Conservation (phyloP, 2,888 invertebrate species). For the Mechanitis messenoides region DNA sequence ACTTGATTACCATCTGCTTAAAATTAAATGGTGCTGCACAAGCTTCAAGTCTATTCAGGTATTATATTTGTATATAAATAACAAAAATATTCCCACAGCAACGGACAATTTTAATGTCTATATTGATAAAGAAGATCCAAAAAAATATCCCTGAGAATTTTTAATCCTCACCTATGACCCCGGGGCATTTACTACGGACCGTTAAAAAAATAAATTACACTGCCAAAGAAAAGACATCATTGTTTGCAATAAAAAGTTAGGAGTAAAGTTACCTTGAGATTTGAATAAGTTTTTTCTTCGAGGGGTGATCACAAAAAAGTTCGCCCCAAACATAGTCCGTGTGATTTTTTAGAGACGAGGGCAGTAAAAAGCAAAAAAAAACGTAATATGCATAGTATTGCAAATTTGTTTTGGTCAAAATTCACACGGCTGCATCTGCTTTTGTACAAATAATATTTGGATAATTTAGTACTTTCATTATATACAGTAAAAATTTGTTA, state of each 20-base stretch:
- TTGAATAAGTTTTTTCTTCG: slow-evolving; percentile 62
- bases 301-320: slow-evolving; percentile 64
- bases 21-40: too few relatives aligned
- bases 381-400: slow-evolving; percentile 55
- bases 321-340: slow-evolving; percentile 42
- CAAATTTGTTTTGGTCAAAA: slow-evolving; percentile 61
- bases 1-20: too few relatives aligned
- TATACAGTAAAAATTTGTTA: neutral
- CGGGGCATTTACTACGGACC: slow-evolving; percentile 60
- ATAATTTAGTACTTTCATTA: neutral
- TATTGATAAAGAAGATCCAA: slow-evolving; percentile 51
- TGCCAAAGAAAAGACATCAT: slow-evolving; percentile 58
- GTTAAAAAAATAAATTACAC: slow-evolving; percentile 65
- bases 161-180: slow-evolving; percentile 71
- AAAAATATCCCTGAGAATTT: slow-evolving; percentile 61
- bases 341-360: slow-evolving; percentile 62
- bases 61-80: neutral
- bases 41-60: too few relatives aligned
- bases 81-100: slow-evolving; percentile 18
- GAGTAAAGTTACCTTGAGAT: slow-evolving; percentile 62
- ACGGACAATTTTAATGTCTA: slow-evolving; percentile 35
- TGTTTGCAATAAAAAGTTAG: slow-evolving; percentile 65
- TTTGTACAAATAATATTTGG: slow-evolving; percentile 3
- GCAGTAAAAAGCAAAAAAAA: slow-evolving; percentile 48
- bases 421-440: slow-evolving; percentile 58